phyloP scores from a whole-genome alignment of 2,797 vertebrate genomes.

The Moxostoma hubbsi region DNA sequence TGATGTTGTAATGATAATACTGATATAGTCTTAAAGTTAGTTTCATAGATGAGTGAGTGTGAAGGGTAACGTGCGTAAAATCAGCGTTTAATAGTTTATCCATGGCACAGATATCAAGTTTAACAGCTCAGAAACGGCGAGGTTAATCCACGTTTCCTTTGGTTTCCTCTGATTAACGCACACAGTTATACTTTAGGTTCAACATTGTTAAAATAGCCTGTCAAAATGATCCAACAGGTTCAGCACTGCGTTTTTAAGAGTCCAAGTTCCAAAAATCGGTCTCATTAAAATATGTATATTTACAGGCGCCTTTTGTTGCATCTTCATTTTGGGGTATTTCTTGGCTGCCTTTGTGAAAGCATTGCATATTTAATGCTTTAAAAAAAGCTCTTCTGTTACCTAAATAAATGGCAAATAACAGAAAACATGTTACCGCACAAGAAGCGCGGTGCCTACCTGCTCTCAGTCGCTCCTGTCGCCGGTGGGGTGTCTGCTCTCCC shows the following conservation, averaged over 20 bases:
- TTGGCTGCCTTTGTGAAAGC: not conserved
- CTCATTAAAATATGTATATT: too few relatives aligned
- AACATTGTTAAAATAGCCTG: not conserved
- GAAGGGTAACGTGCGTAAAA: not conserved
- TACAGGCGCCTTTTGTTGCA: not conserved
- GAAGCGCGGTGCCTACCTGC: constrained; percentile 70
- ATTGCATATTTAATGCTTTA: not conserved
- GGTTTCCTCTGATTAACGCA: too few relatives aligned
- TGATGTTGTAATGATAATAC: not conserved
- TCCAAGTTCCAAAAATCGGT: not conserved
- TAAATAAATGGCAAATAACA: not conserved
- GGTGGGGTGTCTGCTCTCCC: constrained; percentile 60
- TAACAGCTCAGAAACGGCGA: not conserved
- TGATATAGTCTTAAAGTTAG: constrained; percentile 6
- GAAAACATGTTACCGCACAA: not conserved
- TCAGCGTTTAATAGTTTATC: not conserved
- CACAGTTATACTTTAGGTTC: not conserved
- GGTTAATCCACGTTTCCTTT: not conserved
- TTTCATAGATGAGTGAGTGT: not conserved
- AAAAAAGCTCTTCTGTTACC: not conserved
- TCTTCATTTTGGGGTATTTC: not conserved
- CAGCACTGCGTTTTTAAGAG: not conserved
- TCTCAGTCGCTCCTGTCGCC: constrained; percentile 60
- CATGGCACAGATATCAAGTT: not conserved
- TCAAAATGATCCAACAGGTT: not conserved